Evolutionary conservation across 2,888 invertebrate genomes (phyloP), one percentile per base, ranked within the genome.

Genomic region (Hemaris fuciformis): DNA sequence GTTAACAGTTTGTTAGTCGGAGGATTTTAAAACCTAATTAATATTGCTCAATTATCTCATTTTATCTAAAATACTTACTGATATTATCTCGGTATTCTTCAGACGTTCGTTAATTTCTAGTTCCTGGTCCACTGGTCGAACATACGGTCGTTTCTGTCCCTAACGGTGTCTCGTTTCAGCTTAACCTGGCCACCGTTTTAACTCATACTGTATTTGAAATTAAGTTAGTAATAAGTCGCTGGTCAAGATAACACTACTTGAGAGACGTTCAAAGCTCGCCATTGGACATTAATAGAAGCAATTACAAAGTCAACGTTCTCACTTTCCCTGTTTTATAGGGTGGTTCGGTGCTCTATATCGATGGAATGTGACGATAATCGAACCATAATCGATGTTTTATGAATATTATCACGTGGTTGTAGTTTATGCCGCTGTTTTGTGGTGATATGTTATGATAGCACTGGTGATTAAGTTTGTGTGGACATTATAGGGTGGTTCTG

Each of bases 291-390:
- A 53, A 53, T 53, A 53, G 27, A 53, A 53, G 53, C 53, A 53
- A 53, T 53, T 53, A 53, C 53, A 53, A 53, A 53, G 53, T 53
- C 53, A 53, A 53, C 27, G 53, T 53, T 53, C 53, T 53, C 53
- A 53, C 53, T 53, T 31, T 53, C 53, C 53, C 25, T 48, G 48
- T 18, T 2, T 15, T 15, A 48, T 48, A 25, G n/a, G 25, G 5
- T 22, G 43, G 18, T n/a, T n/a, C n/a, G n/a, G n/a, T n/a, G n/a
- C n/a, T 20, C 0, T 41, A 41, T 38, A 38, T 8, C 7, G 38
- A 6, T 22, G 45, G 20, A 1, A 3, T 45, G 20, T 45, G 22
- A 23, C 46, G 46, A 46, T 46, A 22, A 8, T 23, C 23, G 22
- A 23, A 46, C 13, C 1, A 13, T 1, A 18, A 31, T 53, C 53